These are phyloP conservation scores for Clupea harengus DNA, from an alignment of 2,113 vertebrate species.

Conservation along the genomic window DNA sequence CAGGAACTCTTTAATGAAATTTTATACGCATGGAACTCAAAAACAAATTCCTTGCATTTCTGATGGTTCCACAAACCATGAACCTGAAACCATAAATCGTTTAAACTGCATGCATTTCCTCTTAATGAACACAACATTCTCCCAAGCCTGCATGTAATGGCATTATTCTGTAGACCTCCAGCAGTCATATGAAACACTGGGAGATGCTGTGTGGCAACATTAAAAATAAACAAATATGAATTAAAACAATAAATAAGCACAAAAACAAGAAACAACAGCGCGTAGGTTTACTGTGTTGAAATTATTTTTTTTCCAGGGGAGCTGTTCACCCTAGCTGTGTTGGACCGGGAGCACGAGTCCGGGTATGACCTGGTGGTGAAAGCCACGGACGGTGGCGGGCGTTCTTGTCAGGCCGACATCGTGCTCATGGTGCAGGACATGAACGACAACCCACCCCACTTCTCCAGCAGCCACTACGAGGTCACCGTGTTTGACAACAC, in stretches of 20 bases:
- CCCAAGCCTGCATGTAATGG: not conserved
- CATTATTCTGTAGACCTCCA: not conserved
- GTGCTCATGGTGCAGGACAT: slow-evolving; percentile 79
- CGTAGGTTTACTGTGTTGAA: not conserved
- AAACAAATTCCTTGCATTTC: not conserved
- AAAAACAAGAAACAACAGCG: not conserved
- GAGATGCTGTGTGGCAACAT: not conserved
- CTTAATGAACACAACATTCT: not conserved
- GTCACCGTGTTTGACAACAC: slow-evolving; percentile 95
- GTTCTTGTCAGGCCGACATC: slow-evolving; percentile 87
- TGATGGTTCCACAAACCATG: not conserved
- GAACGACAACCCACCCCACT: slow-evolving; percentile 87
- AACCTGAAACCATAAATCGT: not conserved
- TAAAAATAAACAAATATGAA: not conserved
- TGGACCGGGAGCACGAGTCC: slow-evolving; percentile 82
- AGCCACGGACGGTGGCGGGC: slow-evolving; percentile 89
- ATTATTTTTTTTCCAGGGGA: slow-evolving; percentile 71
- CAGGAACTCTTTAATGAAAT: not conserved
- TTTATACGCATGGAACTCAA: not conserved
- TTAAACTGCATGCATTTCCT: not conserved
- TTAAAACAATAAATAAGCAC: not conserved
- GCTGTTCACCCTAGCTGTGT: slow-evolving; percentile 76
- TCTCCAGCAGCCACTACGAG: slow-evolving; percentile 84
- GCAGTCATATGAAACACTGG: not conserved
- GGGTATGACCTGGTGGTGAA: slow-evolving; percentile 81